Evolutionary conservation across 2,888 invertebrate species (phyloP).

Genomic region (Furcula furcula): DNA sequence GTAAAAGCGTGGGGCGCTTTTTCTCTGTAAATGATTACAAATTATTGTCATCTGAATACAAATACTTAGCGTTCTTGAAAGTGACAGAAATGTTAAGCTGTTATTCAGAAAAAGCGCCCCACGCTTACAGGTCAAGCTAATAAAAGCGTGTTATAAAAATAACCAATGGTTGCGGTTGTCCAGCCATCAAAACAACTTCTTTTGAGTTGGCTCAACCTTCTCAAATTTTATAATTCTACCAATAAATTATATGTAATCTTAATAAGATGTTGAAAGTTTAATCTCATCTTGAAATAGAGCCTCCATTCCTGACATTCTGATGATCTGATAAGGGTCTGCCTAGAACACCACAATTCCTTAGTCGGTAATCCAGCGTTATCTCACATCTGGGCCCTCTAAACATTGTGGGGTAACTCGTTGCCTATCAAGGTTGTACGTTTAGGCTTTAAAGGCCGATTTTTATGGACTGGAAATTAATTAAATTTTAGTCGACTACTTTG

Average conservation of each 20-base stretch:
- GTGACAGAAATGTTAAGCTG: no score
- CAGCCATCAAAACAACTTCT: no score
- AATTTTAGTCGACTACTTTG: no score
- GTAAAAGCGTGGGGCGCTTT: no score
- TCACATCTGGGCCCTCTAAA: slow-evolving; percentile 9
- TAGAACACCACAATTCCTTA: slow-evolving; percentile 12
- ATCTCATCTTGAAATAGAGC: background rate
- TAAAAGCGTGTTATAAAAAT: no score
- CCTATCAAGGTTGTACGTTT: background rate
- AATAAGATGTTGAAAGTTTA: slow-evolving; percentile 1
- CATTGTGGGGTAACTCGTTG: slow-evolving; percentile 2
- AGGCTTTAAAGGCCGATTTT: background rate
- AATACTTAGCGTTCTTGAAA: no score
- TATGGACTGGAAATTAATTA: background rate
- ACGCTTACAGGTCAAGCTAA: no score
- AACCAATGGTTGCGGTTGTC: no score
- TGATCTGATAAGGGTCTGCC: slow-evolving; percentile 12
- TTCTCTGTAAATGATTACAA: no score
- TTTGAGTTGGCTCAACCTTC: background rate
- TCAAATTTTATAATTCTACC: background rate
- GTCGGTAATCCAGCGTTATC: slow-evolving; percentile 16
- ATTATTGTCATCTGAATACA: no score
- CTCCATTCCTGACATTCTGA: slow-evolving; percentile 9
- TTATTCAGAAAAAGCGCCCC: no score
- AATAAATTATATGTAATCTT: background rate